Conservation (phyloP, 2,888 invertebrate species). For the Marronus borbonicus region DNA sequence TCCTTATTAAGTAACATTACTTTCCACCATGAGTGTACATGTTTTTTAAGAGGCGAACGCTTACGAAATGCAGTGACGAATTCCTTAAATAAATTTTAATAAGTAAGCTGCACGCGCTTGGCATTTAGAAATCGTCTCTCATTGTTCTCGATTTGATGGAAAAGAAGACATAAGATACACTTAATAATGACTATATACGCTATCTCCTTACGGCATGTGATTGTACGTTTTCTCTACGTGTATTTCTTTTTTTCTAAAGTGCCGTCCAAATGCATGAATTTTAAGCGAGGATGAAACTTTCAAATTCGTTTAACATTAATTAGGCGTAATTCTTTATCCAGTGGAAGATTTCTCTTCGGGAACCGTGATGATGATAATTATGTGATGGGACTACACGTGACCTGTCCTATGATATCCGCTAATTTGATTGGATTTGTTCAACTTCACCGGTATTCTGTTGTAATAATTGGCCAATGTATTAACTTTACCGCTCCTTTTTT, state of each 20-base stretch:
- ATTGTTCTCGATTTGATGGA: background rate
- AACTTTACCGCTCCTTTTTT: no score
- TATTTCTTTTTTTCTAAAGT: background rate
- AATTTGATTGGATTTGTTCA: no score
- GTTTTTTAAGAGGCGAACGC: background rate
- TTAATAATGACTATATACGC: background rate
- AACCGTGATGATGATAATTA: background rate
- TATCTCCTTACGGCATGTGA: background rate
- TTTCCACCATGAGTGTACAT: background rate
- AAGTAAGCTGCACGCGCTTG: background rate
- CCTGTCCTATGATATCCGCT: background rate
- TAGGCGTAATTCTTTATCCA: conserved; percentile 4
- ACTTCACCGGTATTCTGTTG: no score
- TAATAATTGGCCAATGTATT: no score
- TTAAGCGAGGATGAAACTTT: conserved; percentile 21
- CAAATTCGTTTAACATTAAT: conserved; percentile 8
- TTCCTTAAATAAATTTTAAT: background rate
- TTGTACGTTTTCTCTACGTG: conserved; percentile 5
- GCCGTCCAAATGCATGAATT: conserved; percentile 9
- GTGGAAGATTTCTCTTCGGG: background rate
- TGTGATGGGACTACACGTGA: background rate
- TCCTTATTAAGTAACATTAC: no score
- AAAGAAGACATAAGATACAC: background rate
- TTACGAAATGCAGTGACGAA: background rate
- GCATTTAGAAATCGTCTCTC: conserved; percentile 12